Base-by-base conservation (phyloP, 2,888 invertebrate genomes). In the Thecocarcelia acutangulata region DNA sequence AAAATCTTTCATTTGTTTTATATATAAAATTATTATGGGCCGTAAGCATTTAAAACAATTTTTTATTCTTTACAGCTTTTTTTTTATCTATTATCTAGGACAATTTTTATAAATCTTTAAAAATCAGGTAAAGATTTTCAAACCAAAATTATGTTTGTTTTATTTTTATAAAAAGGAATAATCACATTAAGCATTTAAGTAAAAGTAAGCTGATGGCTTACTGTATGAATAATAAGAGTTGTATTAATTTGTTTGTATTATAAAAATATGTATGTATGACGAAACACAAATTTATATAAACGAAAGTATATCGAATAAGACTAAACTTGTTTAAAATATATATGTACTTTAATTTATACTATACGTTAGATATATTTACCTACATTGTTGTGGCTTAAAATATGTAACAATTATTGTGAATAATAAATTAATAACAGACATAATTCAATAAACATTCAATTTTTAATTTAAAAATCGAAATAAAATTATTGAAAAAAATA, bases 371-470 rank as follows among this genome's bases (percentile, higher is more conserved):
- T 58, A 50, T 56, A 17, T 12, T 17, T 54, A 54, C 3, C 1
- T 40, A 13, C 1, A 5, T 69, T 76, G 56, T 81, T 76, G 69
- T 52, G 68, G 81, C 81, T 81, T 68, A 58, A 68, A 76, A 72
- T 76, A 52, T 73, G 66, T 68, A 63, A 76, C 63, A 68, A 28
- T 33, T 44, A 50, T 63, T 59, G 46, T 50, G 33, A 63, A 42
- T 50, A 63, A 37, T 11, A 50, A 42, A 19, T 58, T 19, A 5
- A 61, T 19, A 52, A 72, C 2, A 28, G 56, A 63, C n/a, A 50
- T 33, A 48, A 21, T 44, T 37, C n/a, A 68, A 28, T 33, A 28
- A 61, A 61, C 46, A 48, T 48, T 64, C 48, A 66, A 75, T 33
- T 33, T 33, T 33, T 33, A 33, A 33, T 8, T 33, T 24, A 24